phyloP scores from a whole-genome alignment of 1,140 invertebrate genomes.

The Scaptomyza montana region DNA sequence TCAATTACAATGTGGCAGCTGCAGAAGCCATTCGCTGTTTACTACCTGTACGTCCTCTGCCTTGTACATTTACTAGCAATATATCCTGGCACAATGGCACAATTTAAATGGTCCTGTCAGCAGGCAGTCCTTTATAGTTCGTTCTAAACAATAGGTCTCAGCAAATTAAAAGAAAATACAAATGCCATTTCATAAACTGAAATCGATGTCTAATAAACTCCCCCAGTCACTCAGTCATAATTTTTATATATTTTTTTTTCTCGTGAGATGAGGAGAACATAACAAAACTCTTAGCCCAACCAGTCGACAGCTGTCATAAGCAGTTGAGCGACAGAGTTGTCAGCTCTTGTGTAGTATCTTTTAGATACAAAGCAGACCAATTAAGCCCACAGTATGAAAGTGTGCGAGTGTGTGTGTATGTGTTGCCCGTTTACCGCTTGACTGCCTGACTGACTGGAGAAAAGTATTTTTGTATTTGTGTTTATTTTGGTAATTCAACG shows the following conservation, averaged over 20 bases:
- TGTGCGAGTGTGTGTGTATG: slow-evolving; percentile 22
- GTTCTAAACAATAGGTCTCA: slow-evolving; percentile 31
- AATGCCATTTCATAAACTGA: slow-evolving; percentile 42
- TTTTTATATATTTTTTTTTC: slow-evolving; percentile 12
- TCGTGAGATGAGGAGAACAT: slow-evolving; percentile 7
- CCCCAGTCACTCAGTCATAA: slow-evolving; percentile 23
- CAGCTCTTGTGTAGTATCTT: slow-evolving; percentile 51
- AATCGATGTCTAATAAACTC: slow-evolving; percentile 66
- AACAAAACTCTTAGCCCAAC: slow-evolving; percentile 56
- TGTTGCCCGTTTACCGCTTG: slow-evolving; percentile 20
- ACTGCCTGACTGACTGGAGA: slow-evolving; percentile 23
- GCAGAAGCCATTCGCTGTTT: slow-evolving; percentile 11
- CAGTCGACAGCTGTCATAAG: slow-evolving; percentile 69
- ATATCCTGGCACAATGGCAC: slow-evolving; percentile 58
- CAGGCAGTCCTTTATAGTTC: slow-evolving; percentile 50
- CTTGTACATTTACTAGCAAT: not conserved
- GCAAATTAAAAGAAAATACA: slow-evolving; percentile 78
- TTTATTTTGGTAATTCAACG: slow-evolving; percentile 81
- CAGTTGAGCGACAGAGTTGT: slow-evolving; percentile 50
- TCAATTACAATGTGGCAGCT: slow-evolving; percentile 68
- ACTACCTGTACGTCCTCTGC: slow-evolving; percentile 4
- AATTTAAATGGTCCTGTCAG: slow-evolving; percentile 77
- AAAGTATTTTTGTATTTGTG: slow-evolving; percentile 76
- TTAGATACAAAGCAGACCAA: slow-evolving; percentile 70
- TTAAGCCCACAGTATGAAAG: slow-evolving; percentile 54